A percentile compares a stretch with the other conserved stretches of the same genome.
Conservation (phyloP, 37 sponge, comb jelly and placozoan species). For the Dysidea cf. avara region DNA sequence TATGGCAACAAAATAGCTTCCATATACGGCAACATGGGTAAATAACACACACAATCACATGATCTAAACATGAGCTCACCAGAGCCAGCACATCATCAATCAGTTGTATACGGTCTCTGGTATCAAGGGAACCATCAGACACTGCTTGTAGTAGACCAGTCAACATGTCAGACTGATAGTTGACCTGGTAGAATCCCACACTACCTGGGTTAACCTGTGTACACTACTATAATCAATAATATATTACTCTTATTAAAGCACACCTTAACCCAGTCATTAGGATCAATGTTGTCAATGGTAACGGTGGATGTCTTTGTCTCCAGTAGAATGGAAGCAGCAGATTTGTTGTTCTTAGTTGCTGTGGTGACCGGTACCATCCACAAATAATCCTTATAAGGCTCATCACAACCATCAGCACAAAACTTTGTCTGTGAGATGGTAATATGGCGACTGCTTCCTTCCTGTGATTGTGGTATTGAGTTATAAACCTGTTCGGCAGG, state of each 20-base stretch:
- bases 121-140: conserved; percentile 41
- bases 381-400: conserved; percentile 7
- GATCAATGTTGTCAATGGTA: conserved; percentile 51
- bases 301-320: conserved; percentile 28
- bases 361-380: conserved; percentile 68
- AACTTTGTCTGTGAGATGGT: conserved; percentile 78
- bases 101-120: conserved; percentile 78
- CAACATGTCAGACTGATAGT: conserved; percentile 81
- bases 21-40: no score
- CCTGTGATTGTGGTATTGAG: conserved; percentile 18
- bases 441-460: conserved; percentile 49
- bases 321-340: conserved; percentile 59
- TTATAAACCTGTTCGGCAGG: no score
- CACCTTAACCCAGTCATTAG: conserved; percentile 70
- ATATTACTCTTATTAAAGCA: background rate
- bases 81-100: conserved; percentile 83
- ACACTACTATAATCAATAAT: background rate
- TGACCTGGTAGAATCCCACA: conserved; percentile 88
- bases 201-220: conserved; percentile 62
- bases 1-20: background rate
- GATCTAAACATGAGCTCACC: conserved; percentile 22
- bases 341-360: conserved; percentile 32
- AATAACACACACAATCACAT: no score
- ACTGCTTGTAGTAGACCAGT: conserved; percentile 64
- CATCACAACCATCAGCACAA: conserved; percentile 70